These are phyloP conservation scores for Euplexia lucipara DNA, from an alignment of 2,888 invertebrate species.

Conservation along the genomic window DNA sequence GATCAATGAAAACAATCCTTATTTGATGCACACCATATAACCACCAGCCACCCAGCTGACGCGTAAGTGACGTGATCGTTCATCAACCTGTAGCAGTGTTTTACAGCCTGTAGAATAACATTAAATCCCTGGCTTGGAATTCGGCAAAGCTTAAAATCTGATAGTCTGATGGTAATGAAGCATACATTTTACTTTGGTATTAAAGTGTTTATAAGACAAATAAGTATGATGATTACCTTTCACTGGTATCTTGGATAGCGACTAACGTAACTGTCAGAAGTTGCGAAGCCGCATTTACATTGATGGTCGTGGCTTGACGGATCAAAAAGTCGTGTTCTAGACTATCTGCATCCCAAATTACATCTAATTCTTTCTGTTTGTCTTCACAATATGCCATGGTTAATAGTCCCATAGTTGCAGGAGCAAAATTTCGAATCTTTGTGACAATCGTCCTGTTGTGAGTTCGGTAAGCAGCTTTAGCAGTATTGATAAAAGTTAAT, in stretches of 20 bases:
- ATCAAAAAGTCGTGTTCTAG: constrained; percentile 90
- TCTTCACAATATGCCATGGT: constrained; percentile 78
- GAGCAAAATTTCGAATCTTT: constrained; percentile 73
- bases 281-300: constrained; percentile 90
- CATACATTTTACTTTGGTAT: neutral
- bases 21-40: too few species aligned
- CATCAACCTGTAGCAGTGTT: neutral
- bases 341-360: constrained; percentile 74
- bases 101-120: neutral
- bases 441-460: constrained; percentile 67
- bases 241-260: constrained; percentile 90
- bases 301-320: constrained; percentile 89
- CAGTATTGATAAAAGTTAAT: constrained; percentile 71
- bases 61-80: too few species aligned
- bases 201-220: neutral
- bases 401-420: constrained; percentile 77
- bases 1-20: neutral
- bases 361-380: constrained; percentile 68
- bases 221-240: constrained; percentile 77
- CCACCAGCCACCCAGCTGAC: too few species aligned
- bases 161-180: neutral
- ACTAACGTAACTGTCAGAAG: constrained; percentile 89
- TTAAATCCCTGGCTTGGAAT: neutral
- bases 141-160: neutral
- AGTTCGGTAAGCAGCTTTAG: constrained; percentile 66